A percentile compares a stretch with the other conserved stretches of the same genome.
Conservation (phyloP, 2,888 invertebrate genomes). For the Ischnus inquisitorius region DNA sequence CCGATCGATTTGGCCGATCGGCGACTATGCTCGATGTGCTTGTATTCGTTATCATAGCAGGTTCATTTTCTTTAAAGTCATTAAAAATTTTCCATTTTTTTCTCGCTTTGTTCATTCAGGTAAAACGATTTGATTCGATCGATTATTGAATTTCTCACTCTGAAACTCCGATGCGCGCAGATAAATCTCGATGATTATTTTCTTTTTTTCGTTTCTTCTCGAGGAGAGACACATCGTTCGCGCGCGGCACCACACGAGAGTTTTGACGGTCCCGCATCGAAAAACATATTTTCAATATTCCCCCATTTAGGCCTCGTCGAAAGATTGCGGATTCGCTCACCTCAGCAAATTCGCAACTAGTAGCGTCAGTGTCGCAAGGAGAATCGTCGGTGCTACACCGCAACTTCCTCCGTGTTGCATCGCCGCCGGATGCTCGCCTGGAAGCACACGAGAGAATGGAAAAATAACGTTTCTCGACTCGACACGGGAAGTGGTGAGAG, state of each 20-base stretch:
- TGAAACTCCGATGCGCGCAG: constrained; percentile 2
- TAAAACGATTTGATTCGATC: constrained; percentile 38
- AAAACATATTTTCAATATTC: constrained; percentile 26
- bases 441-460: constrained; percentile 64
- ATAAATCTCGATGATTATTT: constrained; percentile 21
- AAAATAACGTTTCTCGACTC: constrained; percentile 40
- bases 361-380: constrained; percentile 80
- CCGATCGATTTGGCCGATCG: constrained; percentile 27
- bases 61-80: constrained; percentile 14
- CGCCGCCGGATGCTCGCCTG: constrained; percentile 95
- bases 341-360: constrained; percentile 82
- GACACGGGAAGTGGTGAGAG: not conserved
- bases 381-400: constrained; percentile 80
- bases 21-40: constrained; percentile 51
- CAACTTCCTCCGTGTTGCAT: constrained; percentile 89
- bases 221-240: constrained; percentile 10
- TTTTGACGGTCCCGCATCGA: constrained; percentile 16
- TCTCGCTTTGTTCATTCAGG: constrained; percentile 9
- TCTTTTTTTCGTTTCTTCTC: not conserved
- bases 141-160: constrained; percentile 49
- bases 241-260: constrained; percentile 42
- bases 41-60: constrained; percentile 46
- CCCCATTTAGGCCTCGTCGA: constrained; percentile 68
- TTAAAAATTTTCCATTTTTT: constrained; percentile 15
- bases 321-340: constrained; percentile 79